Base-by-base conservation (phyloP, 1,140 invertebrate species). In the Drosophila kohkoa region DNA sequence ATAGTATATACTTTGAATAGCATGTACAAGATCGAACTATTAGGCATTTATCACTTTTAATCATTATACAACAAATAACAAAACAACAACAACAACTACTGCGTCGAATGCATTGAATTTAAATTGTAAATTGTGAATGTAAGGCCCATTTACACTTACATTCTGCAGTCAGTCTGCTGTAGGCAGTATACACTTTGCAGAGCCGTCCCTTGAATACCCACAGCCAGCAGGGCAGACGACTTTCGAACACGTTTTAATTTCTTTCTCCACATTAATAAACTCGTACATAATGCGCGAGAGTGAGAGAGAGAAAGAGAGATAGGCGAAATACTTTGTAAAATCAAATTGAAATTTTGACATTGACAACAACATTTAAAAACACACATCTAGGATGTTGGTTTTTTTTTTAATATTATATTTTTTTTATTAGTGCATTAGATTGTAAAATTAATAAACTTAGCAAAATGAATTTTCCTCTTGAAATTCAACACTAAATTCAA, bases 401-500 rank as follows among this genome's bases (percentile, higher is more conserved):
- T 28, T 38, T 38, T 60, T 54, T 45, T 43, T 3, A 25, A 35
- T 32, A 63, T 77, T 87, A 70, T 51, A 49, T 38, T 62, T 70
- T 38, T 32, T 45, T 46, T 64, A 79, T 51, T 59, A 55, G 46
- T 77, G 59, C 49, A 77, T 74, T 83, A 74, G 63, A 54, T 55
- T 73, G 55, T 55, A 68, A 78, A 70, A 46, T 72, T 30, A 67
- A 67, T 41, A 52, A 66, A 60, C 16, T 60, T 72, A 76, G 54
- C 30, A 57, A 71, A 72, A 51, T 77, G 83, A 89, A 81, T 88
- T 88, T 88, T 85, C 81, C 80, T 88, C 85, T 88, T 88, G 83
- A 88, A 89, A 78, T 87, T 87, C 80, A 79, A 55, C 45, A 68
- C 32, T 73, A 75, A 83, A 79, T 83, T 80, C 73, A 82, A 86